These are phyloP conservation scores for Panurus biarmicus DNA, from an alignment of 2,113 vertebrate species.

Conservation along the genomic window DNA sequence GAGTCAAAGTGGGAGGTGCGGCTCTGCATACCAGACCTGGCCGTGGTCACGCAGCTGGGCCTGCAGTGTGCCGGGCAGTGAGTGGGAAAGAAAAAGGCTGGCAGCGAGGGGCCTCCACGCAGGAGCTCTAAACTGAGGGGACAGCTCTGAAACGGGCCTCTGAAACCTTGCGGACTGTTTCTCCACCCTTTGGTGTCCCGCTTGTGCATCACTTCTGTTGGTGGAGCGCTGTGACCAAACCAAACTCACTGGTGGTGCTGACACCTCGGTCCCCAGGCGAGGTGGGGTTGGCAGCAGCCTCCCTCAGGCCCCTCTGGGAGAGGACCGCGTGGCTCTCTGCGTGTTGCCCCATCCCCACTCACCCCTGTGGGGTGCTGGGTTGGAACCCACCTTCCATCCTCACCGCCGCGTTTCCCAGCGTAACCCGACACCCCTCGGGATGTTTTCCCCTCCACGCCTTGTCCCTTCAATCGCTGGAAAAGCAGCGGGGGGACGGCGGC, in stretches of 20 bases:
- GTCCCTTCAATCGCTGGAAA: background rate
- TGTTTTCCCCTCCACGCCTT: background rate
- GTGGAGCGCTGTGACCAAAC: background rate
- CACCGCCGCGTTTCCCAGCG: background rate
- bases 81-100: background rate
- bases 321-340: too few relatives aligned
- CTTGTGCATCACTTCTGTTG: background rate
- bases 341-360: accelerated
- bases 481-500: too few relatives aligned
- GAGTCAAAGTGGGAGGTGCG: accelerated
- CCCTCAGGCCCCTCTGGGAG: background rate
- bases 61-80: accelerated
- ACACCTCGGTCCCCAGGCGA: accelerated
- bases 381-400: background rate
- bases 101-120: accelerated
- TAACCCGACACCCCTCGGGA: background rate
- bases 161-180: background rate
- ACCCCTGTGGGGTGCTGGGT: accelerated
- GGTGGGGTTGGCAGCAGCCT: background rate
- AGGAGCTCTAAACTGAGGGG: background rate
- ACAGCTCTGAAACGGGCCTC: background rate
- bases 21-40: too few relatives aligned
- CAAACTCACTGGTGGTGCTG: accelerated
- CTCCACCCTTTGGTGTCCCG: background rate
- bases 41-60: accelerated